Conservation (phyloP, 2,113 vertebrate species). For the Melanerpes aurifrons region DNA sequence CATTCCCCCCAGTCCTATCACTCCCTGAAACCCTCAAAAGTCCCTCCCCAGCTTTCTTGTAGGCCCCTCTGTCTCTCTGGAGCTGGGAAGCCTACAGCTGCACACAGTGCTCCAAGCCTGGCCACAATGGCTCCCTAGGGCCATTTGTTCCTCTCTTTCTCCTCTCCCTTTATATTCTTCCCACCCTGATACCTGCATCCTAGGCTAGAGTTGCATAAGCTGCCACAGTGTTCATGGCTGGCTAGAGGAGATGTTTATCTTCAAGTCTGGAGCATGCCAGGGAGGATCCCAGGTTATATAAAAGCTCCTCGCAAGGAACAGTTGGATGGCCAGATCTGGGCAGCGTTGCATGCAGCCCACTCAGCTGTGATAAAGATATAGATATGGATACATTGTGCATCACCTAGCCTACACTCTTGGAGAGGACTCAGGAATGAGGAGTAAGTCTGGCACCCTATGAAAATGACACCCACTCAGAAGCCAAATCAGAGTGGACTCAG, state of each 20-base stretch:
- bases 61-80: too few relatives aligned
- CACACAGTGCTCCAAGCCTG: too few relatives aligned
- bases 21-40: too few relatives aligned
- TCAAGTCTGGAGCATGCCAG: background rate
- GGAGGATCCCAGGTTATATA: background rate
- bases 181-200: background rate
- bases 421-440: background rate
- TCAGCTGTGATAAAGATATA: background rate
- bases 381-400: background rate
- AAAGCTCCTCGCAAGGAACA: background rate
- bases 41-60: too few relatives aligned
- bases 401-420: background rate
- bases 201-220: background rate
- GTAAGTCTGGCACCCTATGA: background rate
- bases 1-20: too few relatives aligned
- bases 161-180: background rate
- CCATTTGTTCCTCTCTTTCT: background rate
- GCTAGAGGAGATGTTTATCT: background rate
- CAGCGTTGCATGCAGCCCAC: background rate
- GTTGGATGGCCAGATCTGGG: background rate
- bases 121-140: too few relatives aligned
- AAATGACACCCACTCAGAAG: background rate
- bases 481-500: background rate
- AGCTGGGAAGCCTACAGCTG: too few relatives aligned
- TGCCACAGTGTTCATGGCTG: background rate